These are phyloP conservation scores for Diachrysia chrysitis DNA, from an alignment of 2,888 invertebrate genomes.

Conservation along the genomic window DNA sequence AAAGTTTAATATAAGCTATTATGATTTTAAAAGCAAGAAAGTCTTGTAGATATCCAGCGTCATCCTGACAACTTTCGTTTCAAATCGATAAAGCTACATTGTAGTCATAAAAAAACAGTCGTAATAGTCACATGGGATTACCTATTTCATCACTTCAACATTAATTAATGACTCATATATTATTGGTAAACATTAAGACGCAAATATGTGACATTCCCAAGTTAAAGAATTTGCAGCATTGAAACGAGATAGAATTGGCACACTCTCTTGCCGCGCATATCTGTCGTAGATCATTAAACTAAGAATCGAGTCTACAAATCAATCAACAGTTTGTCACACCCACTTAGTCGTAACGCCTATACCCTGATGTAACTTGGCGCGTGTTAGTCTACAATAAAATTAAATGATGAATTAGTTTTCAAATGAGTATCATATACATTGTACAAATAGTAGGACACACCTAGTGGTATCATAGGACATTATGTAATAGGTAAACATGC, in stretches of 20 bases:
- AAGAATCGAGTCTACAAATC: slow-evolving; percentile 23
- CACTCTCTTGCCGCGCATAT: slow-evolving; percentile 16
- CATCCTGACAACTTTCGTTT: neutral
- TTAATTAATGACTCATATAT: neutral
- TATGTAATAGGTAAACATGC: no score
- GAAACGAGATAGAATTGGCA: slow-evolving; percentile 31
- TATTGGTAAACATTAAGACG: slow-evolving; percentile 4
- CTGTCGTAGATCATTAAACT: slow-evolving; percentile 11
- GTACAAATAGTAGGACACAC: neutral
- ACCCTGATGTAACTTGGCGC: no score
- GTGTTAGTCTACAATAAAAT: neutral
- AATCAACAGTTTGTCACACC: slow-evolving; percentile 25
- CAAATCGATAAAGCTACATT: neutral
- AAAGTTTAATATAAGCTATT: neutral
- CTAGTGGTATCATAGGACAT: neutral
- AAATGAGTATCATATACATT: no score
- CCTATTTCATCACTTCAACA: neutral
- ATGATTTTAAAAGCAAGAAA: neutral
- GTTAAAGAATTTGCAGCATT: slow-evolving; percentile 7
- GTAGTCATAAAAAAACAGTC: no score
- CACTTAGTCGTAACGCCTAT: slow-evolving; percentile 8
- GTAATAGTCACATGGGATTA: neutral
- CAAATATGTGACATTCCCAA: neutral
- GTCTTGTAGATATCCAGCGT: no score
- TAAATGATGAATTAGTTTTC: neutral